Base-by-base conservation (phyloP, 53 echinoderm and acorn worm species). In the Stichopus horrens region DNA sequence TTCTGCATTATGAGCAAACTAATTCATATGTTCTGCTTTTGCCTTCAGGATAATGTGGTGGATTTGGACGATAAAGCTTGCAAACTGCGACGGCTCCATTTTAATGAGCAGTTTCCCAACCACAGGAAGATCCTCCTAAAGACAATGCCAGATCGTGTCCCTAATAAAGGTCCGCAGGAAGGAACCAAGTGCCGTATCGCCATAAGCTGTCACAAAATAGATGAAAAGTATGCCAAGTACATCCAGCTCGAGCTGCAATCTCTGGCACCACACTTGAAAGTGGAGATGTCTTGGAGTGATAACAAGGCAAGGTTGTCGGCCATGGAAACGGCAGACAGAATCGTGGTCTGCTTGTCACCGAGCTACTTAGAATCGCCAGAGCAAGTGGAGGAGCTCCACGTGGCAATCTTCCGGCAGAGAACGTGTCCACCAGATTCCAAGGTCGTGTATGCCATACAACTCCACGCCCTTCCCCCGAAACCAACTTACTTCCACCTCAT, bases 341-440 rank as follows among this genome's bases (percentile, higher is more conserved):
- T 97, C 21, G 84, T 97, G 0, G 81, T 90, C 5, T 86, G 95
- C 52, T 83, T 97, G 73, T 95, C 97, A 9, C 97, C 97, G 23
- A 85, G 88, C 74, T 97, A 97, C 80, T 78, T 89, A 4, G 92
- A 97, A 59, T 95, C 93, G 6, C 89, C 90, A 22, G 92, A 93
- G 77, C 94, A 94, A 55, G 86, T 94, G 52, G 97, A 97, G 83
- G 97, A 97, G 83, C 91, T 97, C 88, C 91, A 97, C 87, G 92
- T 95, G 16, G 95, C 91, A 16, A 83, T 97, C n/a, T 97, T 89
- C 52, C 87, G 97, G 52, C 95, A 97, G 89, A 92, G 97, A 11
- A 86, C 88, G n/a, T 74, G 86, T 21, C 53, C 83, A 8, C 59
- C 76, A n/a, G 65, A 77, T 7, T 82, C 77, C 4, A 89, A 88